phyloP scores from a whole-genome alignment of 1,140 invertebrate species.

The Stenopsyche tienmushanensis region DNA sequence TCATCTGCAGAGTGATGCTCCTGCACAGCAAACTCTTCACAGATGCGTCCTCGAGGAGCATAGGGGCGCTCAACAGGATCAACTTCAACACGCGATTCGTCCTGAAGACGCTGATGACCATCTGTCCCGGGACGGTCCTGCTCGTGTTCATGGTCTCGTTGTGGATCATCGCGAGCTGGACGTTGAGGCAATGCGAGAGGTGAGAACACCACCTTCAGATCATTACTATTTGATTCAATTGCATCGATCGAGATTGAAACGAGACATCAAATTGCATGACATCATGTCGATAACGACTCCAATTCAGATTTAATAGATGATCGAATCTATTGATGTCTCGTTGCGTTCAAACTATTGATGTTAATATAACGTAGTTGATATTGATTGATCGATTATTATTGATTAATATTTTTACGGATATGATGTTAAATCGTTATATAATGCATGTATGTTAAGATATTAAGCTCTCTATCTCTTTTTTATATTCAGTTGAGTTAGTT shows the following conservation, averaged over 20 bases:
- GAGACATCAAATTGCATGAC: not conserved
- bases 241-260: not conserved
- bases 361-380: too few relatives aligned
- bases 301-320: not conserved
- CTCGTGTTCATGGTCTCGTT: conserved; percentile 98
- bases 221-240: not conserved
- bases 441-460: not conserved
- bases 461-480: not conserved
- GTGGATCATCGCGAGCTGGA: conserved; percentile 99
- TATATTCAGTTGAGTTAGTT: not conserved
- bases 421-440: not conserved
- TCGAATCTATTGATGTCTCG: not conserved
- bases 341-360: not conserved
- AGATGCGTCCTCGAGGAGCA: conserved; percentile 91
- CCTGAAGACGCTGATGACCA: conserved; percentile 99
- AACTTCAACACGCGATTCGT: conserved; percentile 99
- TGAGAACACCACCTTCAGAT: conserved; percentile 55
- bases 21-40: conserved; percentile 99
- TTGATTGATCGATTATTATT: not conserved
- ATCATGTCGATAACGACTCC: too few relatives aligned
- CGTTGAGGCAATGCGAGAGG: conserved; percentile 97
- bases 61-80: conserved; percentile 98
- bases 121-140: conserved; percentile 97
- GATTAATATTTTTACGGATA: not conserved
- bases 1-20: conserved; percentile 99